Evolutionary conservation across 30 jellyfish, hydroid and myxozoan genomes (phyloP), one percentile per base, ranked within the genome.

Genomic region (Hydra vulgaris): DNA sequence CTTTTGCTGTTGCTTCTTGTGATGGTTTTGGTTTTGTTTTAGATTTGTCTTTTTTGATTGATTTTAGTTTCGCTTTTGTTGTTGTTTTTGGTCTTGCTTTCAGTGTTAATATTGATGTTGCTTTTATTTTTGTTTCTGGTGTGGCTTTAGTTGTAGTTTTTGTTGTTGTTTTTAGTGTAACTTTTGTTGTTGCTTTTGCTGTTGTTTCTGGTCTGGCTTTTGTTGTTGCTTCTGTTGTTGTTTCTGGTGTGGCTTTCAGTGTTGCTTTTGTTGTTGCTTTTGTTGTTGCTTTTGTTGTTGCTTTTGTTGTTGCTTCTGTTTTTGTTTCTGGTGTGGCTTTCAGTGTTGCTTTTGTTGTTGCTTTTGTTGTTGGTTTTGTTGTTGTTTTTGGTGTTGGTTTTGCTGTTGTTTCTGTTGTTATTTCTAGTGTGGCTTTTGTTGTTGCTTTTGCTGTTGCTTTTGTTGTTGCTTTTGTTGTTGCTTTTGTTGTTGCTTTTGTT

Each of bases 131-230:
- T n/a, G n/a, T n/a, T n/a, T n/a, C n/a, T 25, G 53, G 70, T 7
- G 26, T 69, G 26, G 55, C 56, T 52, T 75, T 66, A 18, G 79
- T 66, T 74, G 8, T 70, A 1, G 27, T 78, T 20, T 19, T 78
- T 19, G 82, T 18, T 53, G 26, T 54, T 78, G 24, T 78, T 74
- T 26, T 78, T 76, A 5, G 74, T 23, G 69, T 74, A 69, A n/a
- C 66, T 67, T 1, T 87, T 85, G 73, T 73, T n/a, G n/a, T n/a
- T n/a, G n/a, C n/a, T n/a, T n/a, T n/a, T 52, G 27, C 79, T 85
- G 68, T 76, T 27, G 21, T 76, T 81, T 15, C 71, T 54, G 7
- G 7, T 40, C 8, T 18, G 8, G 12, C n/a, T 22, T 54, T 21
- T 74, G 66, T 53, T 54, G 8, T n/a, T n/a, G n/a, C n/a, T n/a